Evolutionary conservation across 2,113 vertebrate genomes (phyloP).

Genomic region (Heterocephalus glaber): DNA sequence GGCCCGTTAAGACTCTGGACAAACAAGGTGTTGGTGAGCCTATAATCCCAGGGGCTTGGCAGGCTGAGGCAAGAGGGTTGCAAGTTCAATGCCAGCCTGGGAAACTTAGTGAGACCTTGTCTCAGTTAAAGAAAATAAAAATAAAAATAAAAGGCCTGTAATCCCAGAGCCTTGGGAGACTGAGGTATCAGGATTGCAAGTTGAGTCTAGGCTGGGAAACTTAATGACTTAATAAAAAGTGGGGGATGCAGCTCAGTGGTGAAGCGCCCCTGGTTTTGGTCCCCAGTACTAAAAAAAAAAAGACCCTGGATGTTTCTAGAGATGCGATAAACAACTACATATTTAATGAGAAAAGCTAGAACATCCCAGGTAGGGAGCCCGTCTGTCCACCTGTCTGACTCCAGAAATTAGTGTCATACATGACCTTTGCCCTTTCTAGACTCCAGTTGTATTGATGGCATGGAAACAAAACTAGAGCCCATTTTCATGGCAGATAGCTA

Average conservation of each 20-base stretch:
- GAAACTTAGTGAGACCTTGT: not conserved
- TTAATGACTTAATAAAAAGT: not conserved
- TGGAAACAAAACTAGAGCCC: not conserved
- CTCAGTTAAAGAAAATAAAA: not conserved
- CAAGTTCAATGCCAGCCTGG: not conserved
- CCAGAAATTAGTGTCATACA: not conserved
- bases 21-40: not conserved
- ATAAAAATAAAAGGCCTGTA: not conserved
- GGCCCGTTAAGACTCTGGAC: not conserved
- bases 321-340: not conserved
- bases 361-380: not conserved
- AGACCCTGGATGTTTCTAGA: not conserved
- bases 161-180: not conserved
- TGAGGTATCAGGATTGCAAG: not conserved
- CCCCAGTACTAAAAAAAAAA: not conserved
- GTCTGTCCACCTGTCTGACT: not conserved
- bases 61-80: not conserved
- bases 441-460: rapidly evolving
- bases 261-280: not conserved
- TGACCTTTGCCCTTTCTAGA: not conserved
- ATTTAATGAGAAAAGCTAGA: not conserved
- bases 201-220: not conserved
- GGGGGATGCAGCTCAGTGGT: not conserved
- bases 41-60: not conserved
- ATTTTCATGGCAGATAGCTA: not conserved